Conservation (phyloP, 2,797 vertebrate genomes). For the Malurus leucopterus region DNA sequence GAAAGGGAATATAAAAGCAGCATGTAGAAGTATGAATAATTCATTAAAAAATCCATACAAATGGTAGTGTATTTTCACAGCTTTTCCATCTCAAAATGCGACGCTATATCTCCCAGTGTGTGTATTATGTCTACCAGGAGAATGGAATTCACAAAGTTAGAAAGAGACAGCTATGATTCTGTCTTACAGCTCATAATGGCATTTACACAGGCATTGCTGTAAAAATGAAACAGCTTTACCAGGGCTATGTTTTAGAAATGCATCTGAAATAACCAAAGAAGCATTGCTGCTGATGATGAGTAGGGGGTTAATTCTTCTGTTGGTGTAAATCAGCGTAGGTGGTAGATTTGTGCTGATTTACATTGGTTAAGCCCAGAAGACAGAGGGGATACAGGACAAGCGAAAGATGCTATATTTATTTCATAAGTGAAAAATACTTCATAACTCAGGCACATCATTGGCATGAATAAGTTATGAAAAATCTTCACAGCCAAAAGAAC, state of each 20-base stretch:
- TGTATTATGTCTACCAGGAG: background rate
- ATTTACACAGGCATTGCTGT: background rate
- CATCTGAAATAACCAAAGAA: background rate
- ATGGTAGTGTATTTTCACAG: background rate
- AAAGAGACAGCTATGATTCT: background rate
- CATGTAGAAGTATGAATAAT: background rate
- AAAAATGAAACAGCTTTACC: background rate
- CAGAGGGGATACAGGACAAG: conserved; percentile 42
- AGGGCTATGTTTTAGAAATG: background rate
- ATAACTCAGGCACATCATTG: conserved; percentile 47
- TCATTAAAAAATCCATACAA: background rate
- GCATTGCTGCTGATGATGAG: background rate
- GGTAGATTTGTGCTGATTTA: conserved; percentile 11
- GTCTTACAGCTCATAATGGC: background rate
- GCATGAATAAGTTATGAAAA: conserved; percentile 79
- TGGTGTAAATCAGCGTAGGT: background rate
- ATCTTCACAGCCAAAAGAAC: conserved; percentile 73
- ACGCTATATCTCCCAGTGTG: background rate
- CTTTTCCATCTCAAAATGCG: background rate
- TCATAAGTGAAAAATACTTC: conserved; percentile 61
- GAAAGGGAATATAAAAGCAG: background rate
- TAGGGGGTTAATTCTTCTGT: background rate
- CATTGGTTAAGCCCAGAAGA: background rate
- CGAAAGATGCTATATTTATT: conserved; percentile 67
- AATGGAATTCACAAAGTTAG: background rate